Base-by-base conservation (phyloP, 2,797 vertebrate species). In the Lacerta agilis region DNA sequence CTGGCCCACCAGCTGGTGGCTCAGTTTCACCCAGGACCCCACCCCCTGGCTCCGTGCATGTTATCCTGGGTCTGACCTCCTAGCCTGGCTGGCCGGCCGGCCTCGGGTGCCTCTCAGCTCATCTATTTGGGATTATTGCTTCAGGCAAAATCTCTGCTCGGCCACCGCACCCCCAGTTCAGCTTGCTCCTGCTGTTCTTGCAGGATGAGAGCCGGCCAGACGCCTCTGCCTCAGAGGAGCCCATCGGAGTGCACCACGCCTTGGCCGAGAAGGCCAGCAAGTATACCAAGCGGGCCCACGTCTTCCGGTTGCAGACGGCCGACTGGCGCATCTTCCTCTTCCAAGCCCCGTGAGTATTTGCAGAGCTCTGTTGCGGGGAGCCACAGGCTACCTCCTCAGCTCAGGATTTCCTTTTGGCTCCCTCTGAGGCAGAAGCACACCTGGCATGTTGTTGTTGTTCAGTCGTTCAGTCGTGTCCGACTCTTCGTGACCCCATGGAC, bases 221-320 rank as follows among this genome's bases (percentile, higher is more conserved):
- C 86, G 96, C 93, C 83, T 96, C 88, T 67, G 94, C 82, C 18
- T 96, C 95, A 0, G 98, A 98, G 67, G 98, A 99, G 79, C 97
- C 98, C 1, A 93, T 99, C 83, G 98, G 98, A 4, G 95, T 99
- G 5, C 98, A 99, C 87, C 98, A 99, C n/a, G 97, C 98, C 1
- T 92, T 99, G 96, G 98, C 98, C 0, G 97, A 98, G 82, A 95
- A 87, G 0, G 98, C 98, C 5, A 92, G 93, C 3, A 96, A 98
- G 23, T 99, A 99, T 94, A 98, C 97, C 95, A 99, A 99, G 94
- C 98, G 96, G 86, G 98, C 98, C 0, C 92, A 99, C 0, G 98
- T 99, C 33, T 98, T 99, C 94, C 98, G 98, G 36, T 92, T 99
- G 92, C 98, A 98, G 94, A 99, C 98, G 0, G 98, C 98, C 0